Conservation (phyloP, 1,140 invertebrate genomes). For the Drosophila parabipectinata region DNA sequence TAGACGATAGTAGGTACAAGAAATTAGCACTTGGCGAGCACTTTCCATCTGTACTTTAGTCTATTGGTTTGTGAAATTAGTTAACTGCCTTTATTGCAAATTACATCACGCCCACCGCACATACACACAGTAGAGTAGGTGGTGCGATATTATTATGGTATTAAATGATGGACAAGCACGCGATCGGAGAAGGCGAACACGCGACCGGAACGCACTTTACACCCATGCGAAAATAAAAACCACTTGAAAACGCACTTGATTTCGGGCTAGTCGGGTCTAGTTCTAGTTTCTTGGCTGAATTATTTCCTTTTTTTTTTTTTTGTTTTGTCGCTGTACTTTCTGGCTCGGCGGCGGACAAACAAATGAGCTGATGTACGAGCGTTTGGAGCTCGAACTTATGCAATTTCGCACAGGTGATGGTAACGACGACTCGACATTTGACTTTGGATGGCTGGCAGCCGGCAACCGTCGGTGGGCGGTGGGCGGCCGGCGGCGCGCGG, state of each 20-base stretch:
- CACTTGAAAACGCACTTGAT: slow-evolving; percentile 56
- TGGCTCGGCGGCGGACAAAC: slow-evolving; percentile 53
- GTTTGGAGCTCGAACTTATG: slow-evolving; percentile 68
- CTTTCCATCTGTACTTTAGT: slow-evolving; percentile 23
- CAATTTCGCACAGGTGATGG: slow-evolving; percentile 70
- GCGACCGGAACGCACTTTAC: slow-evolving; percentile 75
- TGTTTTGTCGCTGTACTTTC: slow-evolving; percentile 15
- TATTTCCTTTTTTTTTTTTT: background rate
- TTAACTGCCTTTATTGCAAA: slow-evolving; percentile 77
- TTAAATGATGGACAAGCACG: slow-evolving; percentile 54
- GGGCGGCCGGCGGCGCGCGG: slow-evolving; percentile 7
- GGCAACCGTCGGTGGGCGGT: background rate
- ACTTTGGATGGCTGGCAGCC: slow-evolving; percentile 57
- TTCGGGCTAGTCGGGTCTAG: slow-evolving; percentile 8
- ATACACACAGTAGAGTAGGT: slow-evolving; percentile 3
- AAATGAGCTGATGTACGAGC: slow-evolving; percentile 68
- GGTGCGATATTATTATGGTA: slow-evolving; percentile 2
- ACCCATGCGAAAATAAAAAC: slow-evolving; percentile 17
- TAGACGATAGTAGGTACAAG: slow-evolving; percentile 37
- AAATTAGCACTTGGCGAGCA: slow-evolving; percentile 68
- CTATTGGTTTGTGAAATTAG: slow-evolving; percentile 63
- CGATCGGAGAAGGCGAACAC: slow-evolving; percentile 60
- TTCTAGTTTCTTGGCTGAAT: slow-evolving; percentile 12
- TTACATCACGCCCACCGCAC: slow-evolving; percentile 77
- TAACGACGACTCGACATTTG: slow-evolving; percentile 71